Percentiles rank a stretch among this genome's conserved stretches.
Conservation (phyloP, 2,797 vertebrate genomes). For the Atherinosoma microstoma region DNA sequence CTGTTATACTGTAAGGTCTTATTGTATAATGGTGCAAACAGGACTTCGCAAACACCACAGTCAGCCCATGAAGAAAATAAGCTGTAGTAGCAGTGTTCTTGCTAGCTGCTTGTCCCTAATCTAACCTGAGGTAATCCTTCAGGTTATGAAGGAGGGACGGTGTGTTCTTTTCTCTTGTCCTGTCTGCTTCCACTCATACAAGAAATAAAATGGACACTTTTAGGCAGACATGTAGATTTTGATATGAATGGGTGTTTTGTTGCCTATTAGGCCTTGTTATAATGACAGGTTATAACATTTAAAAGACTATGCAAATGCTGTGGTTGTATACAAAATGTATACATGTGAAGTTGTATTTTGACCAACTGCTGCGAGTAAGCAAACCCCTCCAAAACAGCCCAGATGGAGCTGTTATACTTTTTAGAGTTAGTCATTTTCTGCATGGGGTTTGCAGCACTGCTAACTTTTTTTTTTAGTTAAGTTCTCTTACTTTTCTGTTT, state of each 20-base stretch:
- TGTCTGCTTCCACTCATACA: slow-evolving; percentile 4
- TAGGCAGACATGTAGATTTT: slow-evolving; percentile 2
- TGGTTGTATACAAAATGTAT: background rate
- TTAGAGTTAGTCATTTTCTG: too few species aligned
- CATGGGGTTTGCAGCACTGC: too few species aligned
- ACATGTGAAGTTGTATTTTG: background rate
- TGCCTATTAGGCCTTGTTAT: background rate
- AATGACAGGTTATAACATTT: background rate
- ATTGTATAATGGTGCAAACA: slow-evolving; percentile 35
- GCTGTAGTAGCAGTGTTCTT: slow-evolving; percentile 29
- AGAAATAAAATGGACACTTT: background rate
- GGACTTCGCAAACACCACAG: slow-evolving; percentile 32
- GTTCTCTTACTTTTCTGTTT: too few species aligned
- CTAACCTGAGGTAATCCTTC: slow-evolving; percentile 52
- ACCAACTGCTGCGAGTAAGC: background rate
- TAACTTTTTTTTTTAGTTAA: too few species aligned
- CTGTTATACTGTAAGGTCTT: slow-evolving; percentile 44
- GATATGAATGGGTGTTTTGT: background rate
- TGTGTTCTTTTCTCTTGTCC: slow-evolving; percentile 12
- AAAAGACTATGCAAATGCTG: background rate
- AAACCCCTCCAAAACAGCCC: background rate
- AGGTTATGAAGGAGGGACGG: slow-evolving; percentile 28
- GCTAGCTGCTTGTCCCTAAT: slow-evolving; percentile 50
- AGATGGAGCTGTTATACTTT: too few species aligned
- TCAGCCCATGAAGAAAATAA: slow-evolving; percentile 46